A percentile compares a stretch with the other conserved stretches of the same genome.
phyloP scores from a whole-genome alignment of 2,113 vertebrate species.

The Desmodus rotundus region DNA sequence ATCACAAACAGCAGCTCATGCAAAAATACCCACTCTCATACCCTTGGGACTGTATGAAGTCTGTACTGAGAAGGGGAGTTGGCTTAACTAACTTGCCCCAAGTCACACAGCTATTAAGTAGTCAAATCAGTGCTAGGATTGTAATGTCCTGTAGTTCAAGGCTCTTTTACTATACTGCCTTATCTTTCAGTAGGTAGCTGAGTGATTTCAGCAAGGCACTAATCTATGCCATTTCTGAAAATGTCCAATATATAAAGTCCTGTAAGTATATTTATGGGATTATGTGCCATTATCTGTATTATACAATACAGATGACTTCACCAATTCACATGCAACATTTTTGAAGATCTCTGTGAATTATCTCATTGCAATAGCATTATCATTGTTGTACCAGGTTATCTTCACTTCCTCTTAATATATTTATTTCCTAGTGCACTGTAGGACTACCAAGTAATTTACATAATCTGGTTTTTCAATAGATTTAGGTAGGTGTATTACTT shows the following conservation, averaged over 20 bases:
- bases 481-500: background rate
- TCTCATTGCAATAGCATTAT: background rate
- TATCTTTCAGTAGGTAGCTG: background rate
- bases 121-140: background rate
- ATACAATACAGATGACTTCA: background rate
- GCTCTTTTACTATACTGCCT: background rate
- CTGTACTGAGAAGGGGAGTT: background rate
- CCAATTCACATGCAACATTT: background rate
- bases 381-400: background rate
- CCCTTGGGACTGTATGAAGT: background rate
- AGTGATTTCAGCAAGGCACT: background rate
- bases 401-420: background rate
- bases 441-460: background rate
- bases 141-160: background rate
- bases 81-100: background rate
- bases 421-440: background rate
- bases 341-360: background rate
- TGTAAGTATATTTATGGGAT: background rate
- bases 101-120: background rate
- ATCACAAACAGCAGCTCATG: background rate
- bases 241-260: background rate
- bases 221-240: background rate
- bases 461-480: background rate
- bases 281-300: background rate
- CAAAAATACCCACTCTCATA: background rate